These are phyloP conservation scores for Drosophila mettleri DNA, from an alignment of 2,888 invertebrate genomes.

Conservation along the genomic window DNA sequence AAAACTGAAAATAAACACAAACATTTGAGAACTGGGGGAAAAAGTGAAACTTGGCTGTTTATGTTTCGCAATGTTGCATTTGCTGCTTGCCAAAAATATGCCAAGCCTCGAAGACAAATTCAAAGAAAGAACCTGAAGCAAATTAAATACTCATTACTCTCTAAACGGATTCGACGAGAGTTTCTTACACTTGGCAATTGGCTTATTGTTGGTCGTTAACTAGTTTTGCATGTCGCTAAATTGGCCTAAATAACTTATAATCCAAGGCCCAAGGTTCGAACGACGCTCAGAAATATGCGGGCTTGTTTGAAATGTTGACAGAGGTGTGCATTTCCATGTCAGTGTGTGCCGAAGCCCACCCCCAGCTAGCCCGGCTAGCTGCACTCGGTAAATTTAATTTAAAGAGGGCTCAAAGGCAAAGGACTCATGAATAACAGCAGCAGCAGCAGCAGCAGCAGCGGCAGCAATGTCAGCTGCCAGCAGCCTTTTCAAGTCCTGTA, in stretches of 20 bases:
- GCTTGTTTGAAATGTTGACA: neutral
- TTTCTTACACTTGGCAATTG: neutral
- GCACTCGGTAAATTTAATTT: constrained; percentile 23
- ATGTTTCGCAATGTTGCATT: constrained; percentile 42
- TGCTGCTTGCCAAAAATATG: constrained; percentile 3
- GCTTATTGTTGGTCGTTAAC: neutral
- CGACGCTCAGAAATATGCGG: neutral
- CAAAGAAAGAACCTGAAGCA: neutral
- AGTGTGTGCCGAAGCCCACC: neutral
- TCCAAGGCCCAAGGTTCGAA: neutral
- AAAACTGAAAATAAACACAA: constrained; percentile 18
- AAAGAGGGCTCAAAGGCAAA: constrained; percentile 17
- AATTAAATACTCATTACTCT: neutral
- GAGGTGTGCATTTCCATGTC: neutral
- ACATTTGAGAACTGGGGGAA: neutral
- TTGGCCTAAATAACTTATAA: neutral
- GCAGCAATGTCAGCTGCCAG: neutral
- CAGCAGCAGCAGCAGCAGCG: neutral
- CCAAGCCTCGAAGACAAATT: neutral
- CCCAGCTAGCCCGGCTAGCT: neutral
- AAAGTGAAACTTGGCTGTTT: constrained; percentile 6
- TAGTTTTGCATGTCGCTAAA: neutral
- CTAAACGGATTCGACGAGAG: neutral
- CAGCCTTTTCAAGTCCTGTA: constrained; percentile 33
- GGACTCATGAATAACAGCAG: constrained; percentile 9